Evolutionary conservation across 2,797 vertebrate genomes (phyloP).

Genomic region (Lagocephalus sceleratus): DNA sequence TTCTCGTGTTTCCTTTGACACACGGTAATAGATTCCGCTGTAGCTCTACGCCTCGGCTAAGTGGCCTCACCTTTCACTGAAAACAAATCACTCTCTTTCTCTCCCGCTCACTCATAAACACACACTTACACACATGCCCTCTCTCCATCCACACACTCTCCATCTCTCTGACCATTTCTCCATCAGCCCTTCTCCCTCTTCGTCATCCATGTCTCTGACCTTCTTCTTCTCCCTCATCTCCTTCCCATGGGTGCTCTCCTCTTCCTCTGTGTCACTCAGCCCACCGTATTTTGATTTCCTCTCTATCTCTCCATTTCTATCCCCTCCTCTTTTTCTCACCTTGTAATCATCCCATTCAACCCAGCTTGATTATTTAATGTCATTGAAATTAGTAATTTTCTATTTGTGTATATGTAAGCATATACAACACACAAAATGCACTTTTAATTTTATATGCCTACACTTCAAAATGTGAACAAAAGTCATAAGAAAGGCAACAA

Average conservation of each 20-base stretch:
- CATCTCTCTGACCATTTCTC: slow-evolving; percentile 18
- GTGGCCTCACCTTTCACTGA: slow-evolving; percentile 98
- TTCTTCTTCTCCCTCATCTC: slow-evolving; percentile 37
- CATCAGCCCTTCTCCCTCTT: slow-evolving; percentile 16
- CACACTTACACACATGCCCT: slow-evolving; percentile 3
- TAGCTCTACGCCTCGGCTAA: slow-evolving; percentile 90
- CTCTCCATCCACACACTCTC: slow-evolving; percentile 20
- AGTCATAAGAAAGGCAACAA: too few species aligned
- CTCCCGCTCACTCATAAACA: slow-evolving; percentile 6
- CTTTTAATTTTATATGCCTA: too few species aligned
- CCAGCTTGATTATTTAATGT: not conserved
- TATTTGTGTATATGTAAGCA: not conserved
- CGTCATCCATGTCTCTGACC: slow-evolving; percentile 49
- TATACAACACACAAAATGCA: too few species aligned
- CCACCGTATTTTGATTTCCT: slow-evolving; percentile 39
- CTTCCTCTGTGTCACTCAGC: slow-evolving; percentile 56
- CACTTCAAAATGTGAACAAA: too few species aligned
- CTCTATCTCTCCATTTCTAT: slow-evolving; percentile 13
- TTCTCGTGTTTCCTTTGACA: slow-evolving; percentile 95
- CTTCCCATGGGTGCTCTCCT: slow-evolving; percentile 58
- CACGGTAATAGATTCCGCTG: slow-evolving; percentile 97
- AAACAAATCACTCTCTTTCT: slow-evolving; percentile 92
- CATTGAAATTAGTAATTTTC: not conserved
- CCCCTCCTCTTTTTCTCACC: slow-evolving; percentile 18
- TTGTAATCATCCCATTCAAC: slow-evolving; percentile 7